Conservation (phyloP, 2,797 vertebrate species). For the Hephaestus fuliginosus region DNA sequence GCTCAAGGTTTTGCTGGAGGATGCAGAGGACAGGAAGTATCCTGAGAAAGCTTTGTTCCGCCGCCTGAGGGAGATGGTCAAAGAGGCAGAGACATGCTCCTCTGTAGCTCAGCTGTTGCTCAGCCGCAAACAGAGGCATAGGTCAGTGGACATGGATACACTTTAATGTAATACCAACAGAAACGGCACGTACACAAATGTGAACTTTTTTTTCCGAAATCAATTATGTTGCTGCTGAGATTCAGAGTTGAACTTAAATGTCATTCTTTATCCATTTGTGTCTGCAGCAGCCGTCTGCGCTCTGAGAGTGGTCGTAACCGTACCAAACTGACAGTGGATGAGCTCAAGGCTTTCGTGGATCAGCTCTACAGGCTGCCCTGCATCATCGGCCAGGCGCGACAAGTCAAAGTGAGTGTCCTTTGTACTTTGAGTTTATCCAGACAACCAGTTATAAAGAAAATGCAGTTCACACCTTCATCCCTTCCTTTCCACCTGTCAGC, state of each 20-base stretch:
- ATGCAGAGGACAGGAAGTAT: constrained; percentile 97
- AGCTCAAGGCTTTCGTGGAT: constrained; percentile 97
- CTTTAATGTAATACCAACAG: not conserved
- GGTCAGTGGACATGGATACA: constrained; percentile 79
- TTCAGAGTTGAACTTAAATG: constrained; percentile 2
- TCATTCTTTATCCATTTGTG: not conserved
- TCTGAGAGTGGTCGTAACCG: constrained; percentile 90
- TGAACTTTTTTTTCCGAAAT: not conserved
- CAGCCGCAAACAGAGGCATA: constrained; percentile 96
- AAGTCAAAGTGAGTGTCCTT: constrained; percentile 91
- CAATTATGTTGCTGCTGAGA: not conserved
- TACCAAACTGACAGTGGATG: constrained; percentile 96
- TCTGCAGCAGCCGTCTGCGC: constrained; percentile 86
- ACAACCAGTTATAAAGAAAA: not conserved
- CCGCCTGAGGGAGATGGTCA: constrained; percentile 94
- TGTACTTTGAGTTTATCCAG: not conserved
- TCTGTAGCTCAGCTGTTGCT: constrained; percentile 97
- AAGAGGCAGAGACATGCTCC: constrained; percentile 98
- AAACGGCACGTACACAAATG: not conserved
- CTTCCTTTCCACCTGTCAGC: not conserved
- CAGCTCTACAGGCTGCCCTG: constrained; percentile 96
- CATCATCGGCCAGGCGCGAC: constrained; percentile 95
- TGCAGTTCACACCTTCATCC: not conserved
- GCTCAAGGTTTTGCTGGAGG: constrained; percentile 95
- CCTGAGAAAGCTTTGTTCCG: constrained; percentile 95